A percentile compares a stretch with the other conserved stretches of the same genome.
Evolutionary conservation across 2,113 vertebrate species (phyloP).

Genomic region (Tachuris rubrigastra): DNA sequence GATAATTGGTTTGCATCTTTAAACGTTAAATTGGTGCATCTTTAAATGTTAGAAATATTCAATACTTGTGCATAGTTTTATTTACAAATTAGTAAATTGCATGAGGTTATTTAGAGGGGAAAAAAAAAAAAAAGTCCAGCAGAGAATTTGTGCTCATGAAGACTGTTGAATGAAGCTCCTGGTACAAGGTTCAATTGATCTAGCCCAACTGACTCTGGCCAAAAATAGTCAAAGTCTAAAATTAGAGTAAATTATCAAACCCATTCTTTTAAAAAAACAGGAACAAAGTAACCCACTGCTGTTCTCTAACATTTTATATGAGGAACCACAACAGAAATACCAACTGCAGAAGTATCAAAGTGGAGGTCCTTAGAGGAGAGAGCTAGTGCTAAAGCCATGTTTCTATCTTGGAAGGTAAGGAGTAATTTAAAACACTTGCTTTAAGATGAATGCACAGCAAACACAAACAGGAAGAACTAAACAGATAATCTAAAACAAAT

Average conservation of each 20-base stretch:
- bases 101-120: neutral
- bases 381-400: conserved; percentile 59
- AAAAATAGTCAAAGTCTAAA: conserved; percentile 68
- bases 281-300: conserved; percentile 5
- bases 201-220: neutral
- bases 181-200: conserved; percentile 56
- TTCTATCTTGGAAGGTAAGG: conserved; percentile 71
- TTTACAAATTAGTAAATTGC: neutral
- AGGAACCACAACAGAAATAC: neutral
- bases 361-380: neutral
- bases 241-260: conserved; percentile 65
- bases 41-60: neutral
- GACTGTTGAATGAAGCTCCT: conserved; percentile 18
- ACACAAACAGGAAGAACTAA: neutral
- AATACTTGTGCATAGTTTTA: neutral
- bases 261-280: neutral
- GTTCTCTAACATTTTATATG: neutral
- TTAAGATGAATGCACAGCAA: neutral
- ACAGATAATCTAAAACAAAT: neutral
- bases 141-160: neutral
- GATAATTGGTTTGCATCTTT: neutral
- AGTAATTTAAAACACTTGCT: neutral
- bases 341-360: conserved; percentile 4
- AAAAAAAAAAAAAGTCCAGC: neutral
- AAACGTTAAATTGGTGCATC: neutral